These are phyloP conservation scores for Plecotus auritus DNA, from an alignment of 2,113 vertebrate genomes.

Conservation along the genomic window DNA sequence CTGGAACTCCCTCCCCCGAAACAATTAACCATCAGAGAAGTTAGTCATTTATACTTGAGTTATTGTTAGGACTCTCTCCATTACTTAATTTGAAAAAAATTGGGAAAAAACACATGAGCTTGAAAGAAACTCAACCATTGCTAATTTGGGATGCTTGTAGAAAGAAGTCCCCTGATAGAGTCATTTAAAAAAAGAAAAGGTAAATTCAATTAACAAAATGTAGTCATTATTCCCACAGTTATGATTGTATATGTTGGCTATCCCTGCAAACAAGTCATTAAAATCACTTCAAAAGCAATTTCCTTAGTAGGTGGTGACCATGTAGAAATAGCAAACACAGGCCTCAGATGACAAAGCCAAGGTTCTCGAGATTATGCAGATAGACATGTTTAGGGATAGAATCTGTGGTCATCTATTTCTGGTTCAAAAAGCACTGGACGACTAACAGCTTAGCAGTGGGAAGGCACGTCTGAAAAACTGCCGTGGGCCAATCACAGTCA, in stretches of 20 bases:
- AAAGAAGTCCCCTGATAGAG: not conserved
- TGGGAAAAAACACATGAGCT: not conserved
- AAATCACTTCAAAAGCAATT: constrained; percentile 42
- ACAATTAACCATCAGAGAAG: not conserved
- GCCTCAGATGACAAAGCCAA: not conserved
- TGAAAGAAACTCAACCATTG: constrained; percentile 2
- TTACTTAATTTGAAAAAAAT: not conserved
- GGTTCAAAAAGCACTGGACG: not conserved
- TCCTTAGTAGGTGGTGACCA: constrained; percentile 36
- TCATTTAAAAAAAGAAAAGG: not conserved
- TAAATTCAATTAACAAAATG: constrained; percentile 17
- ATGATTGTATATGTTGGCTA: not conserved
- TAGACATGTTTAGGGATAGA: not conserved
- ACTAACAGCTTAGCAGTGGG: not conserved
- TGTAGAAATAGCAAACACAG: constrained; percentile 20
- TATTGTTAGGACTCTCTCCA: not conserved
- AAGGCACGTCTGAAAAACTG: not conserved
- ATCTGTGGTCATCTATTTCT: not conserved
- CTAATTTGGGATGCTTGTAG: not conserved
- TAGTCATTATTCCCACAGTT: not conserved
- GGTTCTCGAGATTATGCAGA: not conserved
- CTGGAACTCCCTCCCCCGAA: not conserved
- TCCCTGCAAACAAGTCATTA: constrained; percentile 37
- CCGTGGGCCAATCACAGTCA: not conserved
- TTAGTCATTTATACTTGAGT: not conserved